Base-by-base conservation (phyloP, 2,113 vertebrate species). In the Nothobranchius kuhntae region DNA sequence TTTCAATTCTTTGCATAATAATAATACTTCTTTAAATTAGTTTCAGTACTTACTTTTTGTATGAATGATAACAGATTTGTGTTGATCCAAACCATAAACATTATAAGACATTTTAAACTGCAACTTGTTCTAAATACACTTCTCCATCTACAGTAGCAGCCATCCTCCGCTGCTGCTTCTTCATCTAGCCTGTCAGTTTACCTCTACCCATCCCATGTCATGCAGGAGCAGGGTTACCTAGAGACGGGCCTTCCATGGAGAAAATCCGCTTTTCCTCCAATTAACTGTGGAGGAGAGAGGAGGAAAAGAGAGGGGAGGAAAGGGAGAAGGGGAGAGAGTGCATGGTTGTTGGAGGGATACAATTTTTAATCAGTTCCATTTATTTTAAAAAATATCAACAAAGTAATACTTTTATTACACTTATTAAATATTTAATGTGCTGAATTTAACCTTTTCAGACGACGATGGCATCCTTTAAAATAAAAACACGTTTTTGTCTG, bases 151-250 rank as follows among this genome's bases (percentile, higher is more conserved):
- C n/a, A n/a, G n/a, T n/a, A 78, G 85, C 87, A n/a, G 88, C 85
- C 75, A 70, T 85, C 86, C 77, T 82, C 85, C 21, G 61, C 82
- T 51, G 62, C 79, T 75, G 74, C 81, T 61, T 63, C 77, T 77
- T 84, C 77, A 65, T 82, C 85, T 75, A 86, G 82, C 57, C 84
- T 66, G 30, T 75, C 61, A 71, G 81, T 84, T 85, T 73, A 79
- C 86, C 56, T 61, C 87, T 85, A 72, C 90, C 88, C 90, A 91
- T 92, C 91, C 93, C 89, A 93, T 93, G 93, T 91, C 92, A 93
- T 92, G 93, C 92, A 90, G 92, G 84, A 90, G 74, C 92, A 91
- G 71, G 91, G 92, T 94, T 92, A 89, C 92, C 93, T 92, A 93
- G 93, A 91, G 88, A 94, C 88, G 77, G 65, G 61, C 81, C 66